These are phyloP conservation scores for Sebastes iracundus DNA, from an alignment of 2,797 vertebrate genomes.

Conservation along the genomic window DNA sequence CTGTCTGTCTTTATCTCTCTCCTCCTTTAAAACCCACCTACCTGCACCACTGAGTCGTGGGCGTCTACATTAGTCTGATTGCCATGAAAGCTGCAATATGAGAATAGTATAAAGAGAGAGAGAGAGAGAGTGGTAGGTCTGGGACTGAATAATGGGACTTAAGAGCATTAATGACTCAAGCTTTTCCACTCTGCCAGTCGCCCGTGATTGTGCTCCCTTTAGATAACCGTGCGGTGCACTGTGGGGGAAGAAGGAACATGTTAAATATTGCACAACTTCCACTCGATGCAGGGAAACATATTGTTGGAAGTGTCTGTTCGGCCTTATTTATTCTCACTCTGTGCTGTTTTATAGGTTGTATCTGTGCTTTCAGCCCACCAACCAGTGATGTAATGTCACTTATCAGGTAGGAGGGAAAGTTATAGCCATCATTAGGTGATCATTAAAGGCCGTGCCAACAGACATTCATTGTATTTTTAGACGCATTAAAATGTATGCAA, in stretches of 20 bases:
- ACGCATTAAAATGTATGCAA: background rate
- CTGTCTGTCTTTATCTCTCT: constrained; percentile 18
- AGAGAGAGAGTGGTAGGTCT: background rate
- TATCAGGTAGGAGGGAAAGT: background rate
- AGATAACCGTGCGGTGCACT: background rate
- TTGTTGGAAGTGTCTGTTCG: background rate
- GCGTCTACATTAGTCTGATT: constrained; percentile 48
- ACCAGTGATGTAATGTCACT: background rate
- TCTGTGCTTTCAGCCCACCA: background rate
- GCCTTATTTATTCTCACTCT: background rate
- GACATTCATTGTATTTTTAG: background rate
- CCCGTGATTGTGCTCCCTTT: constrained; percentile 22
- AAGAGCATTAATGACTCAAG: constrained; percentile 43
- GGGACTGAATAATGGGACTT: constrained; percentile 41
- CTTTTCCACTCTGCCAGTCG: constrained; percentile 26
- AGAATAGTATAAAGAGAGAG: background rate
- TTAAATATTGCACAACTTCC: constrained; percentile 30
- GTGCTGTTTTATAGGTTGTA: background rate
- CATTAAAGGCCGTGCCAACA: background rate
- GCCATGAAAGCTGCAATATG: constrained; percentile 34
- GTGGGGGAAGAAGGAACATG: background rate
- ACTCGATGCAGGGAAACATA: background rate
- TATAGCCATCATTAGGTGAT: background rate
- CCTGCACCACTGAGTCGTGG: constrained; percentile 13
- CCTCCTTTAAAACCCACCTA: constrained; percentile 22